Conservation (phyloP, 2,888 invertebrate species). For the Nebria salina region DNA sequence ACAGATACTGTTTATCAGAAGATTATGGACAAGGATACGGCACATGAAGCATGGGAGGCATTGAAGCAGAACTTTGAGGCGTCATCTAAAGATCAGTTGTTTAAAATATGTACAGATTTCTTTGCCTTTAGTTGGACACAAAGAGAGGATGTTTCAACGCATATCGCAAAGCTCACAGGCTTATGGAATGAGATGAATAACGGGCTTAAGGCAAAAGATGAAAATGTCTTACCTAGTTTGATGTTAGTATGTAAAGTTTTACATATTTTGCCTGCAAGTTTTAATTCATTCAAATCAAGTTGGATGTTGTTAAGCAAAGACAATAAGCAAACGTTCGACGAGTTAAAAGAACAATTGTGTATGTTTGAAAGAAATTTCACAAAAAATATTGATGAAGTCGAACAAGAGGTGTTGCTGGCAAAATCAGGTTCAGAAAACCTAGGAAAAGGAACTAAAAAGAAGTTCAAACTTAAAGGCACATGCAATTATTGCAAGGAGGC, state of each 20-base stretch:
- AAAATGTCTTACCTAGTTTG: no score
- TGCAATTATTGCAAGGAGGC: conserved; percentile 39
- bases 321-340: conserved; percentile 50
- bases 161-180: conserved; percentile 39
- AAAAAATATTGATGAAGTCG: no score
- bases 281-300: conserved; percentile 49
- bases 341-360: conserved; percentile 50
- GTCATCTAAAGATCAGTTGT: conserved; percentile 42
- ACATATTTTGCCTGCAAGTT: background rate
- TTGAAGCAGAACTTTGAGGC: conserved; percentile 42
- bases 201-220: no score
- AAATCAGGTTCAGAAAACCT: no score
- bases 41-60: conserved; percentile 43
- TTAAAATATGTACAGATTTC: no score
- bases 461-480: no score
- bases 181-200: no score
- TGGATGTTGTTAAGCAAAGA: conserved; percentile 53
- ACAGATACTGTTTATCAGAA: no score
- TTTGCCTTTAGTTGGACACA: conserved; percentile 29
- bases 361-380: conserved; percentile 13
- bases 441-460: no score
- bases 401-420: no score
- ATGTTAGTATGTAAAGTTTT: no score
- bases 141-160: conserved; percentile 37
- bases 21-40: background rate